These are phyloP conservation scores for Pipa parva DNA, from an alignment of 2,113 vertebrate genomes.

Conservation along the genomic window DNA sequence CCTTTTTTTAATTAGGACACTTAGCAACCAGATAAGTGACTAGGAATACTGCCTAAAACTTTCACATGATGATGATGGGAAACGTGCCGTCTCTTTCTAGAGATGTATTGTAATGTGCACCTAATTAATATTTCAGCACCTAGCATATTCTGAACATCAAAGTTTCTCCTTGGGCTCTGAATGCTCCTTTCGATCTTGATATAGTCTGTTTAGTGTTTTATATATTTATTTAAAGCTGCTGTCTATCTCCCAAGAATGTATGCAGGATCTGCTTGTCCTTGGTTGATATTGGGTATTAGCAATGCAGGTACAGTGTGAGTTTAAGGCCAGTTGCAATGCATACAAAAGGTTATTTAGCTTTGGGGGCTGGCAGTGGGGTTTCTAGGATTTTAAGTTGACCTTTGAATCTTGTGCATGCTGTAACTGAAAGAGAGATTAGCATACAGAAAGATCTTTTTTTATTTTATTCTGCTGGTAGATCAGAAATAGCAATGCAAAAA, in stretches of 20 bases:
- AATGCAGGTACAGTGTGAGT: not conserved
- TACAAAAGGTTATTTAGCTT: not conserved
- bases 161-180: slow-evolving; percentile 36
- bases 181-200: slow-evolving; percentile 36
- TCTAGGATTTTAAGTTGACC: not conserved
- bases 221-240: not conserved
- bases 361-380: not conserved
- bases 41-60: slow-evolving; percentile 5
- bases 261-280: slow-evolving; percentile 18
- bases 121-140: slow-evolving; percentile 43
- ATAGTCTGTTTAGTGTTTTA: slow-evolving; percentile 19
- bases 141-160: slow-evolving; percentile 34
- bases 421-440: not conserved
- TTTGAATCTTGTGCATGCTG: not conserved
- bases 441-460: not conserved
- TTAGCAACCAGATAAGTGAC: slow-evolving; percentile 14
- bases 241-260: slow-evolving; percentile 14
- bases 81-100: slow-evolving; percentile 1
- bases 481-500: no score
- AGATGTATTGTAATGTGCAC: slow-evolving; percentile 31
- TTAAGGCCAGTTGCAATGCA: not conserved
- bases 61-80: not conserved
- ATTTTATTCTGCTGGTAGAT: no score
- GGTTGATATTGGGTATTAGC: slow-evolving; percentile 11
- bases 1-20: slow-evolving; percentile 26